Evolutionary conservation across 35 echinoderm and acorn worm genomes (phyloP), one percentile per base, ranked within the genome.

Genomic region (Apostichopus californicus): DNA sequence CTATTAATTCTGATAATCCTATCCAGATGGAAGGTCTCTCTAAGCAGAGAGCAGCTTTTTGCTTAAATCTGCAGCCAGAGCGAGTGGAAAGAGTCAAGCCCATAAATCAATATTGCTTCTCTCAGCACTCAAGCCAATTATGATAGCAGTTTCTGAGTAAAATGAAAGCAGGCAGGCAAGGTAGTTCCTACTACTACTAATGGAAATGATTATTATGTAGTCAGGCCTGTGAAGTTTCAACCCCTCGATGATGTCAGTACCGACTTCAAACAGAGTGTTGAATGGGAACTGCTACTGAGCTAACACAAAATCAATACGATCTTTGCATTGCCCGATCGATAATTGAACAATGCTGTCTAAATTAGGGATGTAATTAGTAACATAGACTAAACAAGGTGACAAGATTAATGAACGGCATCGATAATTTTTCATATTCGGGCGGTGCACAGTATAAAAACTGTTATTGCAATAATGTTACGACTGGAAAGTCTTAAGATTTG

Each of bases 321-420:
- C 18, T 68, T 4, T 11, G 18, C 11, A 68, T 68, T 5, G 80
- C 17, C 18, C 26, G 52, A 46, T 18, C 55, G 80, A 8, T 83
- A 83, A 83, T 83, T 83, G 12, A 46, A 83, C 46, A 83, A 12
- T 56, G 55, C 14, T 83, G 24, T 83, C 64, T 83, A 46, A 46
- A 83, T 83, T 83, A 83, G 17, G 52, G 52, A 25, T 83, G 80
- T 83, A 34, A 83, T 83, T 83, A 83, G 80, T 83, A 83, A 83
- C 25, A 83, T 83, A 83, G 80, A 46, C 53, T 14, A 83, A 2
- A 34, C 80, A 55, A 83, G 8, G 53, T 83, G 6, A 68, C 64
- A 11, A 18, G 64, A 18, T 68, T 18, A 68, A 18, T 68, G 3
- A 18, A 18, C 64, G 64, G 18, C 18, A 0, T 68, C 64, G 64